phyloP scores from a whole-genome alignment of 2,113 vertebrate species.

The Falco punctatus region DNA sequence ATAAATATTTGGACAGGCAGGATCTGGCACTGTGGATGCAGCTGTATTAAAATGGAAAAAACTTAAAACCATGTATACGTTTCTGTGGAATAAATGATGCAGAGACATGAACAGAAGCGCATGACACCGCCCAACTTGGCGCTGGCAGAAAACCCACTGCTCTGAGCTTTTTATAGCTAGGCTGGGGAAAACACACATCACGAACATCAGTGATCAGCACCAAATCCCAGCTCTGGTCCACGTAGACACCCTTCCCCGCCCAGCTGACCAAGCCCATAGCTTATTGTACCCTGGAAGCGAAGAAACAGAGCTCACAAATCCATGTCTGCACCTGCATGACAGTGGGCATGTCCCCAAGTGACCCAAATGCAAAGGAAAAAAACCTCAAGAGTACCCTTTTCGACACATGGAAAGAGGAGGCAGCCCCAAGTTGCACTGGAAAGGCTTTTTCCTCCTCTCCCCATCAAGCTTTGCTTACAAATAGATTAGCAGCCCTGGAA shows the following conservation, averaged over 20 bases:
- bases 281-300: not conserved
- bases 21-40: not conserved
- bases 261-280: not conserved
- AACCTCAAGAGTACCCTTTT: not conserved
- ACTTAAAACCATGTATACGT: not conserved
- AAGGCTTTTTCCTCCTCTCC: not conserved
- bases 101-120: not conserved
- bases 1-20: slow-evolving; percentile 16
- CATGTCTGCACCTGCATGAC: not conserved
- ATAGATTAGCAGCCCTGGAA: not conserved
- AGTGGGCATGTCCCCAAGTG: fast-evolving
- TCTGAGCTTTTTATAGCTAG: not conserved
- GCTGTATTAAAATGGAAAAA: slow-evolving; percentile 19
- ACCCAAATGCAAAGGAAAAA: not conserved
- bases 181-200: not conserved
- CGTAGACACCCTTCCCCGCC: fast-evolving
- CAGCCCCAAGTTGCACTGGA: not conserved
- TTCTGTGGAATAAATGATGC: not conserved
- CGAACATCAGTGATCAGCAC: not conserved
- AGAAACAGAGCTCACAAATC: not conserved
- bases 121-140: not conserved
- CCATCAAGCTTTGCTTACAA: not conserved
- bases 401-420: not conserved
- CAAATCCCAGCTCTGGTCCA: not conserved
- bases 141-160: not conserved